phyloP scores from a whole-genome alignment of 2,797 vertebrate genomes.

The Benthosema pterotum region DNA sequence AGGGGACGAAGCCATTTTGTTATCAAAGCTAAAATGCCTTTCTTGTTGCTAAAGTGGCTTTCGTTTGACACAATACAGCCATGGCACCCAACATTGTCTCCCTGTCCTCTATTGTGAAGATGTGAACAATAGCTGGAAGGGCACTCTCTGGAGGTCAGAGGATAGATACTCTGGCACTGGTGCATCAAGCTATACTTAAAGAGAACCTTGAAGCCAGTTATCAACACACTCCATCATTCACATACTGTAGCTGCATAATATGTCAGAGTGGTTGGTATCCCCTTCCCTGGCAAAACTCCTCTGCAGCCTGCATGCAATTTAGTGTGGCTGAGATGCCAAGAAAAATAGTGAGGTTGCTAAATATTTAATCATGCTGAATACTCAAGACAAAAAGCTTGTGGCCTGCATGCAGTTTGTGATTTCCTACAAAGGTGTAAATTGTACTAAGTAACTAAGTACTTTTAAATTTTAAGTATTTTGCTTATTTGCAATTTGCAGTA shows the following conservation, averaged over 20 bases:
- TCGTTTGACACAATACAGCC: no score
- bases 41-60: not conserved
- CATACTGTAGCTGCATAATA: conserved; percentile 12
- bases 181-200: conserved; percentile 25
- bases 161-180: conserved; percentile 44
- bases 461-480: no score
- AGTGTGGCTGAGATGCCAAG: conserved; percentile 19
- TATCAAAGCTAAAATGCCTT: not conserved
- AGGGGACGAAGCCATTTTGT: not conserved
- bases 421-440: no score
- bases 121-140: not conserved
- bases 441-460: no score
- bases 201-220: conserved; percentile 21
- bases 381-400: not conserved
- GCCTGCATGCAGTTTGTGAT: conserved; percentile 21
- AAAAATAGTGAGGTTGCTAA: not conserved
- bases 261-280: conserved; percentile 25
- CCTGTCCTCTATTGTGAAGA: conserved; percentile 8
- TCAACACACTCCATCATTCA: conserved; percentile 39
- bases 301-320: conserved; percentile 30
- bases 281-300: conserved; percentile 27
- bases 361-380: conserved; percentile 1
- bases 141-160: conserved; percentile 40
- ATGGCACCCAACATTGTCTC: not conserved
- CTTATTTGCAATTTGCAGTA: no score